Evolutionary conservation across 1,140 invertebrate genomes (phyloP).

Genomic region (Sitophilus oryzae): DNA sequence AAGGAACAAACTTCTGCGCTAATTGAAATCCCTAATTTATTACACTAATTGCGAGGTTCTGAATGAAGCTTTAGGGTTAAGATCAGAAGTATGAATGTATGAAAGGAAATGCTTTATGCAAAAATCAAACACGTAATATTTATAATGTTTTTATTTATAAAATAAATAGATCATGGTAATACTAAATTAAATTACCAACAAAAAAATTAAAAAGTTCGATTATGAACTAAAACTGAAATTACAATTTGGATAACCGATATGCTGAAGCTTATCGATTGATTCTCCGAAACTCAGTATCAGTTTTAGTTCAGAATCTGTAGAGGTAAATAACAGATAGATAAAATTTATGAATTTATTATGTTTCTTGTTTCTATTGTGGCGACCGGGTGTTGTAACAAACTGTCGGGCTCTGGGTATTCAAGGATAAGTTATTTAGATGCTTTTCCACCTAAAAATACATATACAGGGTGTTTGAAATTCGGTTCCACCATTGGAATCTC

Average conservation of each 20-base stretch:
- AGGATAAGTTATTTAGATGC: slow-evolving; percentile 52
- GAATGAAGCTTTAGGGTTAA: too few relatives aligned
- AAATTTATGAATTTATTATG: neutral
- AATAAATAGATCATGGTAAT: neutral
- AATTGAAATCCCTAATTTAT: too few relatives aligned
- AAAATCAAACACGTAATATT: too few relatives aligned
- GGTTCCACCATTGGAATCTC: too few relatives aligned
- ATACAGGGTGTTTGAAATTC: too few relatives aligned
- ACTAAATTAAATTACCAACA: neutral
- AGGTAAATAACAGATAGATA: neutral
- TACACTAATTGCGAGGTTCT: too few relatives aligned
- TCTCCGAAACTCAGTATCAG: neutral
- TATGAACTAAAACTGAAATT: neutral
- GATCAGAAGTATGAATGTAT: too few relatives aligned
- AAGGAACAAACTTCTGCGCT: too few relatives aligned
- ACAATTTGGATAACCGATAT: too few relatives aligned
- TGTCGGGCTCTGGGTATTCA: slow-evolving; percentile 29
- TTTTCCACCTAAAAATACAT: slow-evolving; percentile 50
- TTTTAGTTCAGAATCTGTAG: slow-evolving; percentile 6
- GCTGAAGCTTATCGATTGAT: too few relatives aligned
- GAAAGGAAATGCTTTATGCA: too few relatives aligned
- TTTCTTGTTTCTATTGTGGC: slow-evolving; percentile 13
- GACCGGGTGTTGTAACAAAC: slow-evolving; percentile 18
- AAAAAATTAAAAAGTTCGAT: slow-evolving; percentile 3
- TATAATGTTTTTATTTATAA: neutral